Percentiles rank a stretch among this genome's conserved stretches.
These are phyloP conservation scores for Darevskia mixta DNA, from an alignment of 2,797 vertebrate genomes.

Conservation along the genomic window DNA sequence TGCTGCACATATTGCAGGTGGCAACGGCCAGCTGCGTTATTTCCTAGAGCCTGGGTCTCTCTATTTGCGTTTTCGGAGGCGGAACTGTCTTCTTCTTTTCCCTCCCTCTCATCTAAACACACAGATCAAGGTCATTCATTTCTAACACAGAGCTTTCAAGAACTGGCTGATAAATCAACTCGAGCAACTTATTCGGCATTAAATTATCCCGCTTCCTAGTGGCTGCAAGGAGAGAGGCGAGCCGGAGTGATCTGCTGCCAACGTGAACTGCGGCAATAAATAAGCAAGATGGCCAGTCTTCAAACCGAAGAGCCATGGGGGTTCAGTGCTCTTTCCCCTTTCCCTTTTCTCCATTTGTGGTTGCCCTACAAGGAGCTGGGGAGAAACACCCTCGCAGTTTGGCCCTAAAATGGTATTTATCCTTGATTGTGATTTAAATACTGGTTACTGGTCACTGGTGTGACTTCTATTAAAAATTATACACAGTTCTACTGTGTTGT, in stretches of 20 bases:
- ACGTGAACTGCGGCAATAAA: slow-evolving; percentile 69
- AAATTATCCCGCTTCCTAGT: slow-evolving; percentile 73
- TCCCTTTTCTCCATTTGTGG: not conserved
- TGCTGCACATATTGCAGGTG: not conserved
- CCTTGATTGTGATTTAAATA: slow-evolving; percentile 50
- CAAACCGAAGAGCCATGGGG: slow-evolving; percentile 62
- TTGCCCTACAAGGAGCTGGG: slow-evolving; percentile 43
- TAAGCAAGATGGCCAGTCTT: slow-evolving; percentile 73
- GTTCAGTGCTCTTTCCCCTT: slow-evolving; percentile 59
- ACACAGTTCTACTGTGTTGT: no score
- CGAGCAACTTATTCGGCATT: slow-evolving; percentile 74
- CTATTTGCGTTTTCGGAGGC: slow-evolving; percentile 57
- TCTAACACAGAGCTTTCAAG: slow-evolving; percentile 66
- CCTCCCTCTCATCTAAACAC: slow-evolving; percentile 65
- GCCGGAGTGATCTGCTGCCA: slow-evolving; percentile 59
- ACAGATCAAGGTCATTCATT: slow-evolving; percentile 76
- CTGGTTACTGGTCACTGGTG: slow-evolving; percentile 50
- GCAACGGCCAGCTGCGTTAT: not conserved
- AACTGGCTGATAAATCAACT: slow-evolving; percentile 74
- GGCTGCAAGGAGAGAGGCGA: slow-evolving; percentile 62
- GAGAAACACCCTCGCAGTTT: slow-evolving; percentile 47
- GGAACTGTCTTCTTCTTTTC: slow-evolving; percentile 26
- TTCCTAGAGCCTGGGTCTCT: not conserved
- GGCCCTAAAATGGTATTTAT: slow-evolving; percentile 55
- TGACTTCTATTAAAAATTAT: slow-evolving; percentile 33